These are phyloP conservation scores for Galbula dea DNA, from an alignment of 2,113 vertebrate species.

Conservation along the genomic window DNA sequence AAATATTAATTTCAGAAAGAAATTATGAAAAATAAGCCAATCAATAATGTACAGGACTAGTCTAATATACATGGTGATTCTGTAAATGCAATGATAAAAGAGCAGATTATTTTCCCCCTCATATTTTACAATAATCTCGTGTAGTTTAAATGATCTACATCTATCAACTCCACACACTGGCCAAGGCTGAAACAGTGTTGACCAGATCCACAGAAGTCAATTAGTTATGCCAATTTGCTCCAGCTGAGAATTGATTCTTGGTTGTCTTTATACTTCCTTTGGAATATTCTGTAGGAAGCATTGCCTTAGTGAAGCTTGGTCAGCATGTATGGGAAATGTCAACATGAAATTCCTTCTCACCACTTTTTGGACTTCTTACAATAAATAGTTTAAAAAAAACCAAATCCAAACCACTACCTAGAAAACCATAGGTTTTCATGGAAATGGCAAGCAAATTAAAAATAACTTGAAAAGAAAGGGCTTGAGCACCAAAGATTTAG, in stretches of 20 bases:
- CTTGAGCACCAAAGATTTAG: background rate
- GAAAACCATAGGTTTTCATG: background rate
- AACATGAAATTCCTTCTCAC: background rate
- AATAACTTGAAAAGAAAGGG: background rate
- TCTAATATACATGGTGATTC: background rate
- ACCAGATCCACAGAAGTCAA: conserved; percentile 48
- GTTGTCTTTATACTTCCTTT: conserved; percentile 4
- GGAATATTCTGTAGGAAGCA: conserved; percentile 32
- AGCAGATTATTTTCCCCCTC: background rate
- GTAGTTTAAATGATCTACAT: conserved; percentile 41
- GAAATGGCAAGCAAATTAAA: background rate
- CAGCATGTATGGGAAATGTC: background rate
- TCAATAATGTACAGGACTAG: background rate
- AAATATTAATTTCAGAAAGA: conserved; percentile 13
- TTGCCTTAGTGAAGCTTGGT: conserved; percentile 2
- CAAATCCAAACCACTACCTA: background rate
- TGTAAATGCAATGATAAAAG: conserved; percentile 2
- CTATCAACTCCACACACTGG: background rate
- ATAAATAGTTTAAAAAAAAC: background rate
- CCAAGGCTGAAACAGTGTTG: background rate
- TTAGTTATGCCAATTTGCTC: conserved; percentile 57
- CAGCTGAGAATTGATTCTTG: conserved; percentile 13
- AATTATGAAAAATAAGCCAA: background rate
- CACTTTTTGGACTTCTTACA: background rate
- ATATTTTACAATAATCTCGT: conserved; percentile 3